A percentile compares a stretch with the other conserved stretches of the same genome.
Evolutionary conservation across 2,888 invertebrate genomes (phyloP).

Genomic region (Nephrotoma appendiculata): DNA sequence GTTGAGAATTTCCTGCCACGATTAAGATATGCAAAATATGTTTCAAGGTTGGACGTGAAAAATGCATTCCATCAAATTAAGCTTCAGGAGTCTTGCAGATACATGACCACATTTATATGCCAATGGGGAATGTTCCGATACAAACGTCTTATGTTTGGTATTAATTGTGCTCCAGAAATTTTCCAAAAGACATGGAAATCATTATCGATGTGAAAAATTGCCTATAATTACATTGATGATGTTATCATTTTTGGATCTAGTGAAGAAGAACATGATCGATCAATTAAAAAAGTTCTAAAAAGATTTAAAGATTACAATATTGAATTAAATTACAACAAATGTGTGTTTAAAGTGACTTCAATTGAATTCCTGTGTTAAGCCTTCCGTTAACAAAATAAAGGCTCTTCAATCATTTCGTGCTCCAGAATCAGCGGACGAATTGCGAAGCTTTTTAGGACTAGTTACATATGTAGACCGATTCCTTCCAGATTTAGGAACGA

Average conservation of each 20-base stretch:
- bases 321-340: background rate
- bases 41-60: background rate
- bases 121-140: background rate
- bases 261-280: background rate
- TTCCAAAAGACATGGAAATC: background rate
- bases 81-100: background rate
- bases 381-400: background rate
- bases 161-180: background rate
- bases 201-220: background rate
- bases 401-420: background rate
- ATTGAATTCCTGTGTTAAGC: background rate
- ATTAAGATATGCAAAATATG: too few species aligned
- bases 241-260: background rate
- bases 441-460: background rate
- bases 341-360: background rate
- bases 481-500: background rate
- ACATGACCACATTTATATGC: background rate
- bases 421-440: background rate
- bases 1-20: too few species aligned
- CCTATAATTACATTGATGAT: background rate
- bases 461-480: background rate
- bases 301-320: background rate
- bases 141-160: background rate
- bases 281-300: background rate
- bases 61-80: background rate